Conservation (phyloP, 2,113 vertebrate genomes). For the Labrus mixtus region DNA sequence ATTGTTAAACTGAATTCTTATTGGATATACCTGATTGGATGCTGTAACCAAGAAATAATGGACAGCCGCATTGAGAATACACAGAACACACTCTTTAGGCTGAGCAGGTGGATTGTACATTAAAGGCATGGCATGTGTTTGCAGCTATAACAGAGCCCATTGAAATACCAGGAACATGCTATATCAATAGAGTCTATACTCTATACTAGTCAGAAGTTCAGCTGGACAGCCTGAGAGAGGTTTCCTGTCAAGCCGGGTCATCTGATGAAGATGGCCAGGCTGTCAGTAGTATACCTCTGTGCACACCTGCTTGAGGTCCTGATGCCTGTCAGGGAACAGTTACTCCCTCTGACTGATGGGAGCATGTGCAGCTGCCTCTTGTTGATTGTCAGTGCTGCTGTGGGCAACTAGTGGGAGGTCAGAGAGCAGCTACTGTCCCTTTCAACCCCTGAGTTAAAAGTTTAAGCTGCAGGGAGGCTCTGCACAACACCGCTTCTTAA, state of each 20-base stretch:
- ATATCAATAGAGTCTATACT: too few relatives aligned
- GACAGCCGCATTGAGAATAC: too few relatives aligned
- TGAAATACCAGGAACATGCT: too few relatives aligned
- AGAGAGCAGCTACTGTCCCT: background rate
- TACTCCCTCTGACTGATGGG: background rate
- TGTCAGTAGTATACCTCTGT: background rate
- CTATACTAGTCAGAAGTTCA: background rate
- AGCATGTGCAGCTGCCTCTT: background rate
- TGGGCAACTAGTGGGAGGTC: background rate
- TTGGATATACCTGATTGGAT: too few relatives aligned
- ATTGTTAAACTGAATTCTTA: too few relatives aligned
- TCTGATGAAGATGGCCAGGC: background rate
- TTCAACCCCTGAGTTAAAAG: background rate
- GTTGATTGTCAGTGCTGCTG: conserved; percentile 4
- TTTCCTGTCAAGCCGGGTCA: background rate
- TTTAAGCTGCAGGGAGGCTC: background rate
- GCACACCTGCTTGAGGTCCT: background rate
- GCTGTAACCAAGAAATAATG: too few relatives aligned
- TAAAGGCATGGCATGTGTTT: too few relatives aligned
- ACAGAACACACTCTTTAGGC: too few relatives aligned
- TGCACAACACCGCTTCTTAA: background rate
- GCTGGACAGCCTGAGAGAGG: background rate
- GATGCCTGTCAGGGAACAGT: background rate
- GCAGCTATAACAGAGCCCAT: too few relatives aligned
- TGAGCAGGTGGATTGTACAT: too few relatives aligned